Percentiles rank a stretch among this genome's conserved stretches.
Conservation (phyloP, 2,888 invertebrate genomes). For the Ommatoiulus sabulosus region DNA sequence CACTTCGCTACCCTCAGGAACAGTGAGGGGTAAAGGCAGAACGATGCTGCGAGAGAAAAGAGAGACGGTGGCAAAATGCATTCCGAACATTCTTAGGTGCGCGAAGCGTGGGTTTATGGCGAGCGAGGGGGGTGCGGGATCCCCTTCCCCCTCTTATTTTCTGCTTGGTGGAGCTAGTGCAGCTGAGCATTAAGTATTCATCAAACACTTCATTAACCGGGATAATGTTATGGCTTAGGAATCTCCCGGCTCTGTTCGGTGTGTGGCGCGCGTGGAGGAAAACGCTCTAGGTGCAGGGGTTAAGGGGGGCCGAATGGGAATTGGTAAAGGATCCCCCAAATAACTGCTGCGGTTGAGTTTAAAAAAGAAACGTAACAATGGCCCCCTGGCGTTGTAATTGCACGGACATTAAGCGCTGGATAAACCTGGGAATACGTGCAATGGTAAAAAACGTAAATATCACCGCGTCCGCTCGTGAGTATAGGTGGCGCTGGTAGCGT, state of each 20-base stretch:
- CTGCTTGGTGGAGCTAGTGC: slow-evolving; percentile 56
- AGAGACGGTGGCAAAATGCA: slow-evolving; percentile 3
- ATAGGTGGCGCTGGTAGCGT: too few species aligned
- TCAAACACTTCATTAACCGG: slow-evolving; percentile 58
- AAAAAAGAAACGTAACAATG: background rate
- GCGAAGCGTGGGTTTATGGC: background rate
- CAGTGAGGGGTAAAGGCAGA: background rate
- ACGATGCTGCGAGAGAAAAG: slow-evolving; percentile 9
- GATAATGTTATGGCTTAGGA: slow-evolving; percentile 57
- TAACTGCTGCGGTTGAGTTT: background rate
- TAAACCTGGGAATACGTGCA: too few species aligned
- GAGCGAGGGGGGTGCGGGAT: background rate
- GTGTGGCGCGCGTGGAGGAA: background rate
- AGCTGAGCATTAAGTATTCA: slow-evolving; percentile 58
- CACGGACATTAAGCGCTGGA: too few species aligned
- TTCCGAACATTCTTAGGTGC: background rate
- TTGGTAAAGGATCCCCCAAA: background rate
- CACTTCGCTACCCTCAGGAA: background rate
- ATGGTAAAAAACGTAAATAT: too few species aligned
- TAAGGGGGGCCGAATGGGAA: background rate
- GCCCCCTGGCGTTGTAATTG: background rate
- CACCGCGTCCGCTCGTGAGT: too few species aligned
- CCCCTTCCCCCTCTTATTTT: slow-evolving; percentile 53
- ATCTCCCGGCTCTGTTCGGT: background rate
- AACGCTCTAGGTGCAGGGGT: background rate